Evolutionary conservation across 2,888 invertebrate genomes (phyloP).

Genomic region (Drosophila nr. fundita): DNA sequence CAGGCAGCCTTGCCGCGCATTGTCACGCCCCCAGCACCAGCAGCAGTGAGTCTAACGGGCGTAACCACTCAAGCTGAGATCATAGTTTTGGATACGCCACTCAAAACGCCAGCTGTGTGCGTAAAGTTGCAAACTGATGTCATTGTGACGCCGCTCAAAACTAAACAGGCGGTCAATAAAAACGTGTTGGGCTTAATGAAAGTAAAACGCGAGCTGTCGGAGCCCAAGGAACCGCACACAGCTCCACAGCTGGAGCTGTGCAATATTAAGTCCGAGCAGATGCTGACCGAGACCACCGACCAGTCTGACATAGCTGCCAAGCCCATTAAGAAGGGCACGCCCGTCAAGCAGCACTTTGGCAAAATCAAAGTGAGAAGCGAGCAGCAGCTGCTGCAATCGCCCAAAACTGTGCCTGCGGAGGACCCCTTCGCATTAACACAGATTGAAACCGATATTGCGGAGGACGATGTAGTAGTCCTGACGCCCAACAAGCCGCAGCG

Average conservation of each 20-base stretch:
- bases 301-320: neutral
- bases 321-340: slow-evolving; percentile 22
- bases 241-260: neutral
- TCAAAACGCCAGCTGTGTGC: slow-evolving; percentile 3
- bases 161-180: neutral
- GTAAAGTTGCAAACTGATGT: slow-evolving; percentile 14
- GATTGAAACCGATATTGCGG: neutral
- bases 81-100: slow-evolving; percentile 34
- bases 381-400: slow-evolving; percentile 16
- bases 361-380: slow-evolving; percentile 35
- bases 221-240: neutral
- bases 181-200: neutral
- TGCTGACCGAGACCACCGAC: neutral
- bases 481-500: slow-evolving; percentile 26
- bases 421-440: neutral
- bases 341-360: slow-evolving; percentile 19
- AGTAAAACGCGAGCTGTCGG: slow-evolving; percentile 35
- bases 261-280: neutral
- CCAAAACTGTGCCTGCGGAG: neutral
- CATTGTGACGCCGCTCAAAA: slow-evolving; percentile 12
- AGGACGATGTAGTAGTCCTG: neutral
- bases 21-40: slow-evolving; percentile 19
- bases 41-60: neutral
- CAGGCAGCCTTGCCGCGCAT: slow-evolving; percentile 76
- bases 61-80: slow-evolving; percentile 15